Percentiles rank a stretch among this genome's conserved stretches.
These are phyloP conservation scores for Ceratina japonica DNA, from an alignment of 1,140 invertebrate genomes.

Conservation along the genomic window DNA sequence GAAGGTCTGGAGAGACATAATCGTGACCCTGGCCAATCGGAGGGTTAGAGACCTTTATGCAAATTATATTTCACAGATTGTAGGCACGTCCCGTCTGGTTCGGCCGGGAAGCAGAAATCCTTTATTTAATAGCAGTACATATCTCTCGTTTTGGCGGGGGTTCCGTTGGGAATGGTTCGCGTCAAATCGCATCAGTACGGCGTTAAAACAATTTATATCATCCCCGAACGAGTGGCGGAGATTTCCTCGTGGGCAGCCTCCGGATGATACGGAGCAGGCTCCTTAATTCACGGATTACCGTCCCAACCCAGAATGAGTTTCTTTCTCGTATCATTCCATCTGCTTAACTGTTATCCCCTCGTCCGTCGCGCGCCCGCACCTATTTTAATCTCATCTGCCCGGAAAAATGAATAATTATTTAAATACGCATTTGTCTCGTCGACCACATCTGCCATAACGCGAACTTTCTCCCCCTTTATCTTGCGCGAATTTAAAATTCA, in stretches of 20 bases:
- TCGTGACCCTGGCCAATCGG: slow-evolving; percentile 6
- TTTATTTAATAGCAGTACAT: slow-evolving; percentile 59
- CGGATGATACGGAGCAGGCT: slow-evolving; percentile 27
- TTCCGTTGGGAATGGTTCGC: slow-evolving; percentile 40
- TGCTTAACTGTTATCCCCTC: background rate
- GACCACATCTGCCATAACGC: slow-evolving; percentile 17
- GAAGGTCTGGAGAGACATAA: slow-evolving; percentile 9
- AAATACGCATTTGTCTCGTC: slow-evolving; percentile 35
- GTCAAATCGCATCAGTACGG: slow-evolving; percentile 58
- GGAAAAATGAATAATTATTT: slow-evolving; percentile 60
- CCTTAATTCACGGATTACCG: slow-evolving; percentile 65
- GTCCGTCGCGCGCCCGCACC: slow-evolving; percentile 27
- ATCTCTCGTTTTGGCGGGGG: slow-evolving; percentile 14
- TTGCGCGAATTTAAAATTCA: too few relatives aligned
- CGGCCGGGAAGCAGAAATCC: slow-evolving; percentile 34
- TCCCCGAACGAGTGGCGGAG: slow-evolving; percentile 20
- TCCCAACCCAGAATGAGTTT: slow-evolving; percentile 3
- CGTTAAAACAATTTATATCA: slow-evolving; percentile 67
- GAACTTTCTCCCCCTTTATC: too few relatives aligned
- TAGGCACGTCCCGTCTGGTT: slow-evolving; percentile 24
- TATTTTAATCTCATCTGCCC: slow-evolving; percentile 53
- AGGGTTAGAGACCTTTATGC: slow-evolving; percentile 44
- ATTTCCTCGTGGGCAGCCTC: slow-evolving; percentile 47
- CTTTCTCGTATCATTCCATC: too few relatives aligned
- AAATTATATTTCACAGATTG: slow-evolving; percentile 58